Percentiles rank a stretch among this genome's conserved stretches.
Evolutionary conservation across 2,888 invertebrate species (phyloP).

Genomic region (Aproaerema taeniolella): DNA sequence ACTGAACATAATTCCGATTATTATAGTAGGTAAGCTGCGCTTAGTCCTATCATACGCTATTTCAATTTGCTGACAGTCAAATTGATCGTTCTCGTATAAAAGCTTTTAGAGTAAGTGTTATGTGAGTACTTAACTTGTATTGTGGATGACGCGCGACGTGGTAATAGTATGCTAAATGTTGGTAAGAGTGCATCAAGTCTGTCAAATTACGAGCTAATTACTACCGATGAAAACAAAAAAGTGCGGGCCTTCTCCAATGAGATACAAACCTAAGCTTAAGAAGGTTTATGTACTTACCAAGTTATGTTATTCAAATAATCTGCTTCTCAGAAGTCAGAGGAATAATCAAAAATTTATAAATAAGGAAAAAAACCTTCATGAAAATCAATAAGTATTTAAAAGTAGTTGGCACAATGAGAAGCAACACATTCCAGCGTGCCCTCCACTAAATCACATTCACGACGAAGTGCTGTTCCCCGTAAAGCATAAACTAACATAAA

Average conservation of each 20-base stretch:
- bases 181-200: slow-evolving; percentile 1
- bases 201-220: slow-evolving; percentile 2
- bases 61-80: slow-evolving; percentile 19
- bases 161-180: slow-evolving; percentile 10
- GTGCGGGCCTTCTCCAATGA: background rate
- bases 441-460: slow-evolving; percentile 37
- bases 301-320: too few species aligned
- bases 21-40: too few species aligned
- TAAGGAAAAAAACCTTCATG: too few species aligned
- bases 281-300: too few species aligned
- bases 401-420: too few species aligned
- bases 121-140: slow-evolving; percentile 15
- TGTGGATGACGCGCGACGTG: slow-evolving; percentile 11
- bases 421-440: background rate
- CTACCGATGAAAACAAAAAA: slow-evolving; percentile 5
- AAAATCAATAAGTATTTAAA: too few species aligned
- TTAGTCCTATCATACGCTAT: slow-evolving; percentile 7
- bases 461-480: slow-evolving; percentile 51
- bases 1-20: too few species aligned
- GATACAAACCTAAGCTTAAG: too few species aligned
- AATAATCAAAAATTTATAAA: too few species aligned
- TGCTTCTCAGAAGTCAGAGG: too few species aligned
- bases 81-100: slow-evolving; percentile 23
- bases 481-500: slow-evolving; percentile 78
- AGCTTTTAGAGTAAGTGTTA: slow-evolving; percentile 27